Percentiles rank a stretch among this genome's conserved stretches.
Conservation (phyloP, 2,888 invertebrate genomes). For the Leptothorax acervorum region DNA sequence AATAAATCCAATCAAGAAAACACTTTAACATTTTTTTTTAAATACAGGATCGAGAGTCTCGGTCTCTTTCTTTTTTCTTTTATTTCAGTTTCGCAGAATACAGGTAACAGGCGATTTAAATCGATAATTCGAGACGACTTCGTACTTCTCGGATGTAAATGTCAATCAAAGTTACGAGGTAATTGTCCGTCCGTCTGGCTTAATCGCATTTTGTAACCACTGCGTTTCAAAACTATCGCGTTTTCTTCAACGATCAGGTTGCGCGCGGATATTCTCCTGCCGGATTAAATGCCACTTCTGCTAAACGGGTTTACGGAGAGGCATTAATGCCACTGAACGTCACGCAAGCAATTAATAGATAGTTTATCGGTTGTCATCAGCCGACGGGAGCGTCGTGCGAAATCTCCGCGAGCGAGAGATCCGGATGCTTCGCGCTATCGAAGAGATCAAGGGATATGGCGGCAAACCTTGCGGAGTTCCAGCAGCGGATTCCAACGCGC, state of each 20-base stretch:
- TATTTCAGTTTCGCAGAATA: not conserved
- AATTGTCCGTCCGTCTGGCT: not conserved
- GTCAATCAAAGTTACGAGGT: conserved; percentile 6
- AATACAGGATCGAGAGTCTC: not conserved
- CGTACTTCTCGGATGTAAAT: conserved; percentile 14
- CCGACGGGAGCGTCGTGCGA: conserved; percentile 47
- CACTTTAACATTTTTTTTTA: not conserved
- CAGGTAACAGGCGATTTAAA: not conserved
- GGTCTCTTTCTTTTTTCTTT: not conserved
- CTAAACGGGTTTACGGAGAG: not conserved
- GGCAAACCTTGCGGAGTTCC: conserved; percentile 54
- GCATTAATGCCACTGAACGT: not conserved
- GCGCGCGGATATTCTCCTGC: not conserved
- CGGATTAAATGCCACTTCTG: not conserved
- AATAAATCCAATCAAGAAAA: not conserved
- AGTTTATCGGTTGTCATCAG: conserved; percentile 51
- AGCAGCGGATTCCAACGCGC: conserved; percentile 43
- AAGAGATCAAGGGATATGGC: conserved; percentile 29
- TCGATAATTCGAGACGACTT: conserved; percentile 30
- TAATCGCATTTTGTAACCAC: not conserved
- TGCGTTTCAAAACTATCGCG: not conserved
- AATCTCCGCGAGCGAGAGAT: conserved; percentile 59
- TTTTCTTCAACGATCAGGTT: not conserved
- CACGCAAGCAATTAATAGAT: conserved; percentile 10
- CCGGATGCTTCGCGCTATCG: conserved; percentile 59